Conservation (phyloP, 2,888 invertebrate genomes). For the Salpingus planirostris region DNA sequence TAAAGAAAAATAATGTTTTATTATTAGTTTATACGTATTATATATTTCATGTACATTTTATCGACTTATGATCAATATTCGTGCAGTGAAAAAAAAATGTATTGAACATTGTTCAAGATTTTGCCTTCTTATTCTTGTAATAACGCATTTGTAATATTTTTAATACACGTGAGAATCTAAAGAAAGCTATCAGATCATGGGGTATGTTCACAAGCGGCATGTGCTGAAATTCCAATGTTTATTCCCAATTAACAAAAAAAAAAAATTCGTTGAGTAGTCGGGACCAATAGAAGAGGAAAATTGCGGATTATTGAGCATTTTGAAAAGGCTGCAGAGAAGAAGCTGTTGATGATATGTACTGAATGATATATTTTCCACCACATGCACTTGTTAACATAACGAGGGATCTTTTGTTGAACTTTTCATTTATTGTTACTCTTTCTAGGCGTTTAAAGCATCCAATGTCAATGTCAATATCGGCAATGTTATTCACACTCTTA, state of each 20-base stretch:
- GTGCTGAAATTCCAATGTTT: conserved; percentile 9
- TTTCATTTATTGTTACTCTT: no score
- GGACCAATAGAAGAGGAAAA: conserved; percentile 10
- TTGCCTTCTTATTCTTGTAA: conserved; percentile 26
- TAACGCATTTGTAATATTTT: conserved; percentile 29
- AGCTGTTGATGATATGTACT: no score
- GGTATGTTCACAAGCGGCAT: conserved; percentile 21
- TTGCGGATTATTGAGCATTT: conserved; percentile 10
- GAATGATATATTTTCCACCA: conserved; percentile 11
- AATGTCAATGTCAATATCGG: conserved; percentile 19
- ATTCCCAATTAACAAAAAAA: no score
- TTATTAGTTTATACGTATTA: conserved; percentile 11
- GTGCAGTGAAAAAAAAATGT: conserved; percentile 17
- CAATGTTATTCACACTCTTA: conserved; percentile 21
- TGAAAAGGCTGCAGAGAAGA: no score
- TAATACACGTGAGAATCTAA: conserved; percentile 22
- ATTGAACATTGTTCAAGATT: conserved; percentile 26
- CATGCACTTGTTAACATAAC: conserved; percentile 16
- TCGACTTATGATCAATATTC: conserved; percentile 17
- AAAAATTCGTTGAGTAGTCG: conserved; percentile 8
- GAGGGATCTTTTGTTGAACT: not conserved
- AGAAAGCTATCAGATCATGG: no score
- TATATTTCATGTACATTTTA: conserved; percentile 20
- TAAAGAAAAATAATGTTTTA: conserved; percentile 15
- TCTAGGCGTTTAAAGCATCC: no score